These are phyloP conservation scores for Chydorus sphaericus DNA, from an alignment of 2,888 invertebrate species.

Conservation along the genomic window DNA sequence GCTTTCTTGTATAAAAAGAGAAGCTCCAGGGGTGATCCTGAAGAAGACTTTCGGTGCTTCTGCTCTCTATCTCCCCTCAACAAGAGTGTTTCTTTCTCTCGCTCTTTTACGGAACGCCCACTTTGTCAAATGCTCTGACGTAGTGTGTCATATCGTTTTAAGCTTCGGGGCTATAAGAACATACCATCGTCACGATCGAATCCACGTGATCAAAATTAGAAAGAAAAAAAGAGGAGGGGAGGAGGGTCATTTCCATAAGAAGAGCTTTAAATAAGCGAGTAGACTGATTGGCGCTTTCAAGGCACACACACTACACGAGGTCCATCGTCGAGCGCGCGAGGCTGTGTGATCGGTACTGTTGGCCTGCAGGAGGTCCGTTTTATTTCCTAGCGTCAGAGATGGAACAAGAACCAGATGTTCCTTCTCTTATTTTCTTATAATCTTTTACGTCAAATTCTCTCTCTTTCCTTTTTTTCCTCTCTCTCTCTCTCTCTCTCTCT, in stretches of 20 bases:
- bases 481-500: background rate
- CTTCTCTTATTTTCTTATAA: background rate
- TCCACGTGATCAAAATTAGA: background rate
- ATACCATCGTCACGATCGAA: background rate
- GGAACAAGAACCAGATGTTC: conserved; percentile 6
- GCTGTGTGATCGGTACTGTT: background rate
- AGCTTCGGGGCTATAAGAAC: too few relatives aligned
- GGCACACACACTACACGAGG: background rate
- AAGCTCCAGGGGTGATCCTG: too few relatives aligned
- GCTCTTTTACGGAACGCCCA: too few relatives aligned
- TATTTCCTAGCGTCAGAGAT: conserved; percentile 2
- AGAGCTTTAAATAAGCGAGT: background rate
- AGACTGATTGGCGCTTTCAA: background rate
- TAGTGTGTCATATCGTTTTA: background rate
- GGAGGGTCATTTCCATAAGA: background rate
- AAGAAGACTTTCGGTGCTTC: too few relatives aligned
- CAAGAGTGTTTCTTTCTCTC: conserved; percentile 1
- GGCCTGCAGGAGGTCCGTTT: conserved; percentile 1
- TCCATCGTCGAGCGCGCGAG: background rate
- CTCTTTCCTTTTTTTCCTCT: background rate
- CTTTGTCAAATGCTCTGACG: conserved; percentile 6
- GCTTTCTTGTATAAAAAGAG: too few relatives aligned
- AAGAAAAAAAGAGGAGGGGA: background rate
- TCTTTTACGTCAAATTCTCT: too few relatives aligned
- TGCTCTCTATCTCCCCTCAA: background rate